phyloP scores from a whole-genome alignment of 2,888 invertebrate genomes.

The Crocallis elinguaria region DNA sequence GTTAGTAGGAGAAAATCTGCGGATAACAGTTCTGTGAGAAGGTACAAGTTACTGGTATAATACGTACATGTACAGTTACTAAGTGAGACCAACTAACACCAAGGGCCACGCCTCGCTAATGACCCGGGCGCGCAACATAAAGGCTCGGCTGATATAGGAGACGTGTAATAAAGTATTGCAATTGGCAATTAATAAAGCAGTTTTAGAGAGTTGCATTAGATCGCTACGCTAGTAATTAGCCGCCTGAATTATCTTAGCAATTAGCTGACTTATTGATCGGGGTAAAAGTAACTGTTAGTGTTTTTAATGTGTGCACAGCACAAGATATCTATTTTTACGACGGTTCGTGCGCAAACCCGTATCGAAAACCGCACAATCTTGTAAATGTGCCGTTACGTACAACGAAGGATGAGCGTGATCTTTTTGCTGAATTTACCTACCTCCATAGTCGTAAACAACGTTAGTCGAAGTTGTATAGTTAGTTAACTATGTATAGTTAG shows the following conservation, averaged over 20 bases:
- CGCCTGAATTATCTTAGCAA: constrained; percentile 16
- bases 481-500: no score
- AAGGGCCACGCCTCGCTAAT: constrained; percentile 28
- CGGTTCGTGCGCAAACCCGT: not conserved
- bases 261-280: constrained; percentile 17
- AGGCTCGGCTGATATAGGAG: constrained; percentile 30
- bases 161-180: constrained; percentile 38
- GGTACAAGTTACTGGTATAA: constrained; percentile 1
- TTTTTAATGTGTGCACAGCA: constrained; percentile 2
- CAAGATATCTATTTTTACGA: not conserved
- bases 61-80: not conserved
- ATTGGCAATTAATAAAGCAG: constrained; percentile 33
- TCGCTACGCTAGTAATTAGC: constrained; percentile 18
- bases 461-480: not conserved
- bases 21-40: not conserved
- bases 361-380: not conserved
- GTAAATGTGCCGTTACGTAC: not conserved
- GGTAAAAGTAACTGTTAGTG: constrained; percentile 1
- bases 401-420: not conserved
- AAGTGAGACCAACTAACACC: not conserved
- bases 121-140: constrained; percentile 35
- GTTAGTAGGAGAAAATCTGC: not conserved
- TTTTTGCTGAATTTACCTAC: not conserved
- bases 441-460: not conserved
- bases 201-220: constrained; percentile 13